Percentiles rank a stretch among this genome's conserved stretches.
phyloP scores from a whole-genome alignment of 2,113 vertebrate genomes.

The Hepsetus odoe region DNA sequence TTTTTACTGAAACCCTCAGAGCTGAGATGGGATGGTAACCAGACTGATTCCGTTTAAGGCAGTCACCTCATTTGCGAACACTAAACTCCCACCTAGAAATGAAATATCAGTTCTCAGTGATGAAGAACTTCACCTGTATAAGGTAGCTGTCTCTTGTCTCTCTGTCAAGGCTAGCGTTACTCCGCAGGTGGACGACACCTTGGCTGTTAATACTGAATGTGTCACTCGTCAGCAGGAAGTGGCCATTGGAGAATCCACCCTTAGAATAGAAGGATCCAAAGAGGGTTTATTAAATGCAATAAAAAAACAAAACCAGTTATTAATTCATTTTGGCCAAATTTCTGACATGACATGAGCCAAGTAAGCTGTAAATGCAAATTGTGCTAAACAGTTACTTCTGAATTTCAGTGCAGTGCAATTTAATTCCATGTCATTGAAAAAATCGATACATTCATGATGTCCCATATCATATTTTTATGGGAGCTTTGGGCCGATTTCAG shows the following conservation, averaged over 20 bases:
- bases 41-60: neutral
- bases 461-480: too few species aligned
- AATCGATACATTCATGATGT: too few species aligned
- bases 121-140: slow-evolving; percentile 68
- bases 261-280: slow-evolving; percentile 41
- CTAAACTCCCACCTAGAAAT: neutral
- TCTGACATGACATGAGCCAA: too few species aligned
- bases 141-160: slow-evolving; percentile 70
- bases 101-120: neutral
- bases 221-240: slow-evolving; percentile 68
- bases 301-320: neutral
- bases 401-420: too few species aligned
- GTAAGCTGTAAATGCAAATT: too few species aligned
- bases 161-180: slow-evolving; percentile 74
- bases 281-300: neutral
- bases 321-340: neutral
- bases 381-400: too few species aligned
- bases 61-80: neutral
- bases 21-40: neutral
- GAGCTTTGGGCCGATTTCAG: too few species aligned
- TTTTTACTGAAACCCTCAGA: neutral
- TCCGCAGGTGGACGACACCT: slow-evolving; percentile 72
- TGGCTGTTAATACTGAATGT: slow-evolving; percentile 71
- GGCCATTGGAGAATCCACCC: slow-evolving; percentile 77
- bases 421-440: too few species aligned